Percentiles rank a stretch among this genome's conserved stretches.
Conservation (phyloP, 64 coral and sea anemone species). For the Orbicella faveolata region DNA sequence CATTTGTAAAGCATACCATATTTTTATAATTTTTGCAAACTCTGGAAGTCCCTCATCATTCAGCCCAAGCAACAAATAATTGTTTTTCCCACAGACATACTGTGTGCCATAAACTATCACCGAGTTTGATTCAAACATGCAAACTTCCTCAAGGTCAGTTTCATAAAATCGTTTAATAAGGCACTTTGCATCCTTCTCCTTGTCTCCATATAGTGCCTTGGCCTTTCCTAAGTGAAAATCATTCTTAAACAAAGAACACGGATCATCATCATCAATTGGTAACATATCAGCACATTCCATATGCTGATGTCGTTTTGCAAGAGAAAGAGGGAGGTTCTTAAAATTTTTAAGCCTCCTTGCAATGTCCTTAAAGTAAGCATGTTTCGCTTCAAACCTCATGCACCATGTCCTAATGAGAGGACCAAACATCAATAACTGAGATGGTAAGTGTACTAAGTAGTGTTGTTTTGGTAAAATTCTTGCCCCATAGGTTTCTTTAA, state of each 20-base stretch:
- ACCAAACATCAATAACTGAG: conserved; percentile 25
- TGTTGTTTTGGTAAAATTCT: conserved; percentile 37
- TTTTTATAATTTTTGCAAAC: conserved; percentile 3
- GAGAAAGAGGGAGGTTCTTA: neutral
- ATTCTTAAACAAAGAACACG: neutral
- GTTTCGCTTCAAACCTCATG: conserved; percentile 32
- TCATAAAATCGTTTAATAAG: conserved; percentile 10
- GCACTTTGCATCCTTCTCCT: neutral
- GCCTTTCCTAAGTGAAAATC: neutral
- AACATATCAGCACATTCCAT: conserved; percentile 15
- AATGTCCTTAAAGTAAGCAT: conserved; percentile 11
- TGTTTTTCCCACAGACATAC: neutral
- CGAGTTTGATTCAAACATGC: conserved; percentile 5
- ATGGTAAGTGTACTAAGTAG: conserved; percentile 29
- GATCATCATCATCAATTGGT: neutral
- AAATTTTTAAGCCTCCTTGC: neutral
- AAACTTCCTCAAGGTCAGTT: neutral
- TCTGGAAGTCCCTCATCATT: conserved; percentile 14
- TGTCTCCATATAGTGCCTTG: neutral
- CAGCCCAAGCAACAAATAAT: conserved; percentile 2
- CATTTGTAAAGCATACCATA: conserved; percentile 14
- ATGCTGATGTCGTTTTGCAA: conserved; percentile 9
- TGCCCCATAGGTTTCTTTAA: conserved; percentile 14
- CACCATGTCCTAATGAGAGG: conserved; percentile 33
- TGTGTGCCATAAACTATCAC: conserved; percentile 15